These are phyloP conservation scores for Phoebastria nigripes DNA, from an alignment of 2,797 vertebrate genomes.

Conservation along the genomic window DNA sequence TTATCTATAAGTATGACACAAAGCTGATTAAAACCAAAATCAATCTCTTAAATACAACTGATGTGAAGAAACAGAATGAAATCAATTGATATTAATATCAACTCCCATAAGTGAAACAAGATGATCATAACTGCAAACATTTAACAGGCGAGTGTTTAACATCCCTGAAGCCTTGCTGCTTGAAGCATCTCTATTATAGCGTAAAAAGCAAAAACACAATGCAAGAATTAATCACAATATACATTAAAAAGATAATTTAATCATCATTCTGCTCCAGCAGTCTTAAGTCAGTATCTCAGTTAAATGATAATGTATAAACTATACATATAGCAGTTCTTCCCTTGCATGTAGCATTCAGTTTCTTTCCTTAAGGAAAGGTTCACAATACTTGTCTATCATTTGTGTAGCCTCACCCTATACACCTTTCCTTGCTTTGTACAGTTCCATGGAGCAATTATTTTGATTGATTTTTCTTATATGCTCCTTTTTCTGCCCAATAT, in stretches of 20 bases:
- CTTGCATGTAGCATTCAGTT: background rate
- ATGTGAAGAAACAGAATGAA: background rate
- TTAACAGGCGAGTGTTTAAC: background rate
- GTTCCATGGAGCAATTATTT: background rate
- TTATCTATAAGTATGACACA: background rate
- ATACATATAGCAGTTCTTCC: background rate
- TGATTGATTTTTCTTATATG: accelerated
- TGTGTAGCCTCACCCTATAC: background rate
- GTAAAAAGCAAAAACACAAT: background rate
- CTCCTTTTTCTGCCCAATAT: background rate
- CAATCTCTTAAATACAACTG: conserved; percentile 5
- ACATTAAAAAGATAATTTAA: background rate
- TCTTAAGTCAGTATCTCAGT: background rate
- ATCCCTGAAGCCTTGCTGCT: background rate
- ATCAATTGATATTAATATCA: conserved; percentile 17
- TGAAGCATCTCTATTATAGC: background rate
- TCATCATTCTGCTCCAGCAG: background rate
- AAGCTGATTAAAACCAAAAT: conserved; percentile 28
- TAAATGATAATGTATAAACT: background rate
- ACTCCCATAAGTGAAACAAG: background rate
- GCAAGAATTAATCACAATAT: background rate
- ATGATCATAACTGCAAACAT: background rate
- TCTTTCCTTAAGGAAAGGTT: background rate
- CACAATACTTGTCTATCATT: background rate
- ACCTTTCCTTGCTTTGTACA: background rate